Evolutionary conservation across 2,888 invertebrate genomes (phyloP).

Genomic region (Resseliella maxima): DNA sequence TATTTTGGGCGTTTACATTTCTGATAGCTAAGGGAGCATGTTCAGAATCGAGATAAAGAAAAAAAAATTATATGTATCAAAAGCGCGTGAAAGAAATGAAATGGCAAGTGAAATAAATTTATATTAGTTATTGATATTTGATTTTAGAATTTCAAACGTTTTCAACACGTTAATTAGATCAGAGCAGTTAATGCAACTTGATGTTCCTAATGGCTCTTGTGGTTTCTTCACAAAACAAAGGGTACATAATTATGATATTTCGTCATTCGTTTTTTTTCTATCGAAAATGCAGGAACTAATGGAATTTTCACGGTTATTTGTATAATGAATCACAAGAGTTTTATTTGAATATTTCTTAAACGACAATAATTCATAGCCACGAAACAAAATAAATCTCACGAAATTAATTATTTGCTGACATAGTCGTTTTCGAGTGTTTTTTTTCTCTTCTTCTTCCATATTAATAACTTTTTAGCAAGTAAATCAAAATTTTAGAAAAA

Average conservation of each 20-base stretch:
- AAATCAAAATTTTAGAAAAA: not conserved
- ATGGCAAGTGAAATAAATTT: too few relatives aligned
- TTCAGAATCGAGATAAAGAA: too few relatives aligned
- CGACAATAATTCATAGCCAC: not conserved
- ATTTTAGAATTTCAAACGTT: too few relatives aligned
- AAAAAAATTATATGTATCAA: too few relatives aligned
- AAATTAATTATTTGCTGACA: slow-evolving; percentile 22
- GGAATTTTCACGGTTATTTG: not conserved
- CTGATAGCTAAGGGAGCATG: not conserved
- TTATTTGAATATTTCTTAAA: not conserved
- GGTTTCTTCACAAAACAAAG: slow-evolving; percentile 22
- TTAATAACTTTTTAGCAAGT: not conserved
- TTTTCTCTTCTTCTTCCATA: too few relatives aligned
- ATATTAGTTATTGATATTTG: too few relatives aligned
- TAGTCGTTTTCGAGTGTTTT: not conserved
- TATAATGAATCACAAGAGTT: too few relatives aligned
- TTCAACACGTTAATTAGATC: not conserved
- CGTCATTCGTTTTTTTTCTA: not conserved
- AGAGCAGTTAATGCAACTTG: not conserved
- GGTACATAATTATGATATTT: slow-evolving; percentile 32
- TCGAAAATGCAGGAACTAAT: not conserved
- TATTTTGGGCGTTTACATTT: not conserved
- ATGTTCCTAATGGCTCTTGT: not conserved
- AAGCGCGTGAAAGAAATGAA: too few relatives aligned
- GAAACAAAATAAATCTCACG: not conserved